A percentile compares a stretch with the other conserved stretches of the same genome.
Conservation (phyloP, 1,140 invertebrate genomes). For the Atta colombica region DNA sequence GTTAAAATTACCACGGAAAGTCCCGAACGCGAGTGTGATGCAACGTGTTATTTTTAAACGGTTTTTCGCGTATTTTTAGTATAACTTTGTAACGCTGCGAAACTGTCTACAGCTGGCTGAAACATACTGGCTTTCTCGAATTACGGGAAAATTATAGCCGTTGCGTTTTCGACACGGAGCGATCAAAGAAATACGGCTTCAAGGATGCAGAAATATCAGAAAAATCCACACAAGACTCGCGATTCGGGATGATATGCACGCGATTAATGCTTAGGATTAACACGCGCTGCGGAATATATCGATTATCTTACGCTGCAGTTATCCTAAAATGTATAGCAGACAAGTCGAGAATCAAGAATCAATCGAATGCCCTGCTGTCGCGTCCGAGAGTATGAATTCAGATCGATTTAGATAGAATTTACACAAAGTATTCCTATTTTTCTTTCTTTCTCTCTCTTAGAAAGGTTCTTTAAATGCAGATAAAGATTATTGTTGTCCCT, state of each 20-base stretch:
- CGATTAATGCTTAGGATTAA: slow-evolving; percentile 17
- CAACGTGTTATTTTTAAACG: background rate
- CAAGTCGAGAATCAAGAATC: slow-evolving; percentile 43
- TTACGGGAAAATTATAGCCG: slow-evolving; percentile 69
- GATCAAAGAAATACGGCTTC: background rate
- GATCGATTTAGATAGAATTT: slow-evolving; percentile 21
- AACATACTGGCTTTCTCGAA: slow-evolving; percentile 23
- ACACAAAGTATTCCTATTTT: background rate
- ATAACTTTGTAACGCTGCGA: background rate
- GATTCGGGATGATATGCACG: slow-evolving; percentile 47
- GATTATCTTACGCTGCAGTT: slow-evolving; percentile 62
- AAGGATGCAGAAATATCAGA: background rate
- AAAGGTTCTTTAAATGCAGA: background rate
- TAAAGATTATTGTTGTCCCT: background rate
- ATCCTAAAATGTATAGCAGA: slow-evolving; percentile 33
- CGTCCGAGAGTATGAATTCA: slow-evolving; percentile 14
- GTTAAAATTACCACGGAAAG: slow-evolving; percentile 46
- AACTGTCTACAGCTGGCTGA: slow-evolving; percentile 72
- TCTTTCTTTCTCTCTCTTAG: background rate
- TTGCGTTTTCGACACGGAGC: slow-evolving; percentile 19
- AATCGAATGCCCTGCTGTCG: slow-evolving; percentile 11
- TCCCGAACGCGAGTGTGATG: slow-evolving; percentile 26
- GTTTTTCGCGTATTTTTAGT: slow-evolving; percentile 32
- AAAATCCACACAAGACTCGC: background rate
- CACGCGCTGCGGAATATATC: slow-evolving; percentile 38